phyloP scores from a whole-genome alignment of 2,113 vertebrate genomes.

The Calonectris borealis region DNA sequence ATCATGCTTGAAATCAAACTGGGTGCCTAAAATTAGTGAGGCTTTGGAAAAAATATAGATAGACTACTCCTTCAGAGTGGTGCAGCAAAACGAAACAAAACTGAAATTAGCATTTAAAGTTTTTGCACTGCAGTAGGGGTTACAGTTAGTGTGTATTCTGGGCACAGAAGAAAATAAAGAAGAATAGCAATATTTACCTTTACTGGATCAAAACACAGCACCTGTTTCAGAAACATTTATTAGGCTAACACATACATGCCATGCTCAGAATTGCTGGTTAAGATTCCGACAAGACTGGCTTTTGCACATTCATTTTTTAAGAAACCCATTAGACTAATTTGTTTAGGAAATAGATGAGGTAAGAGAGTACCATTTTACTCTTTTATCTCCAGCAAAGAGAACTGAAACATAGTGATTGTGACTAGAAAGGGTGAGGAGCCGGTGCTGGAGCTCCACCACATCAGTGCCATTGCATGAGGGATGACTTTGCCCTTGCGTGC shows the following conservation, averaged over 20 bases:
- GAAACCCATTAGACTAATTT: background rate
- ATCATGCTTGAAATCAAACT: background rate
- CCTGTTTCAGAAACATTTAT: background rate
- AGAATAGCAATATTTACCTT: background rate
- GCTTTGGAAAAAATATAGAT: background rate
- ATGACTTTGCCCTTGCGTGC: background rate
- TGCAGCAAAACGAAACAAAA: background rate
- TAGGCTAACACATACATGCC: background rate
- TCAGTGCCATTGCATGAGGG: accelerated
- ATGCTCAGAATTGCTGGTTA: background rate
- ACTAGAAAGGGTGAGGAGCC: background rate
- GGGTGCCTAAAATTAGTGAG: background rate
- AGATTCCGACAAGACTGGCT: background rate
- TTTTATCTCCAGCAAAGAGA: background rate
- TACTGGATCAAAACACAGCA: background rate
- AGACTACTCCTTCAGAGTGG: background rate
- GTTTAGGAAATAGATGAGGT: background rate
- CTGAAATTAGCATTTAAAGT: background rate
- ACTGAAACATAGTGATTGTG: background rate
- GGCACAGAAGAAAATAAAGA: background rate
- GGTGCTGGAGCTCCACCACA: background rate
- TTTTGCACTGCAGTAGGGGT: background rate
- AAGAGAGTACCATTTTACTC: background rate
- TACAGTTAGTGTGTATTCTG: background rate
- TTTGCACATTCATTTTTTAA: background rate